Evolutionary conservation across 2,113 vertebrate genomes (phyloP), one percentile per base, ranked within the genome.

Genomic region (Microcebus lehilahytsara): DNA sequence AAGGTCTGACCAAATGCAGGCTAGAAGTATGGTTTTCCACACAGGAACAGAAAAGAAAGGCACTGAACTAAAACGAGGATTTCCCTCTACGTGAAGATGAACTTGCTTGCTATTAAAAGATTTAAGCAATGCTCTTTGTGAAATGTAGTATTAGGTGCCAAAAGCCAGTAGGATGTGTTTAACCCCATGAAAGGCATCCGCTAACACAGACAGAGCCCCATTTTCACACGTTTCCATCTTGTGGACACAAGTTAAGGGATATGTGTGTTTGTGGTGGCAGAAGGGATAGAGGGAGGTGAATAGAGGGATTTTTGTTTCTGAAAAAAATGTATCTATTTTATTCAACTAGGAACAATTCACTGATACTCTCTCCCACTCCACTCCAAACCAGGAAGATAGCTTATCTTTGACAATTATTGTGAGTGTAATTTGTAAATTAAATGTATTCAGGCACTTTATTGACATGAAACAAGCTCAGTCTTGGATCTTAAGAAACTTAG

Each of bases 71-170:
- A 96, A 97, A 88, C 40, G 9, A 27, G 89, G 0, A 0, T 79
- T 97, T 96, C 89, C 91, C 96, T 96, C 86, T 9, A 42, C 93
- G 96, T 81, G 96, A 96, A 46, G 3, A 75, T 84, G 93, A 94
- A 96, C 93, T 97, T 98, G 75, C 79, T 93, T 78, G 71, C 51
- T 91, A 89, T 9, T 64, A 75, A 88, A 98, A 98, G 97, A 97
- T 91, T 94, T 95, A 97, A 66, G 92, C 83, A 96, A 91, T 71
- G 85, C 69, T 94, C 98, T 97, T 96, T 77, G 85, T 77, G 71
- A 97, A 93, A 93, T 62, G 40, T 12, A 71, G 58, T 23, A 19
- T 51, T 85, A 90, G 77, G 86, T 77, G 93, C 84, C 89, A 49
- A 90, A 95, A 72, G 56, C 58, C 84, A 83, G 87, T 32, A 84